Base-by-base conservation (phyloP, 2,113 vertebrate genomes). In the Ammospiza caudacuta region DNA sequence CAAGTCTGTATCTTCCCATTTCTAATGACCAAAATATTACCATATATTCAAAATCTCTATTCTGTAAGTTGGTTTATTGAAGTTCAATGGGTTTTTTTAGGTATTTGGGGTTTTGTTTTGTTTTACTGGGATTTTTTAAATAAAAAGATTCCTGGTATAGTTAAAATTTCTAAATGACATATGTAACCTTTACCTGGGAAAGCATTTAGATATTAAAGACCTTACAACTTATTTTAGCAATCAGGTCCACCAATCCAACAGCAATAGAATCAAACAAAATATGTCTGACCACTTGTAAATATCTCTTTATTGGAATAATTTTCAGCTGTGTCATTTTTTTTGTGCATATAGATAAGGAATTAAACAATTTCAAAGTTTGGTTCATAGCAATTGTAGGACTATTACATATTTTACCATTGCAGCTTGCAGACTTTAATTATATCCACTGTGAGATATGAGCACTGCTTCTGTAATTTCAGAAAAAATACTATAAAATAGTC, bases 1-100 rank as follows among this genome's bases (percentile, higher is more conserved):
- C 12, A 64, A 52, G 11, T n/a, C 25, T 84, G 2, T 57, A n/a
- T 64, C 31, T 81, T 87, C 15, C 22, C 7, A 64, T 72, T 84
- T 92, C 33, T 49, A 79, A 66, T 6, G 16, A 55, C 6, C 4
- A 44, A 75, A 91, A 52, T 62, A 61, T 66, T 70, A 68, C 5
- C 31, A 58, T 24, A 19, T 33, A 76, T 78, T 35, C 13, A 63
- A 82, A 82, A 29, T 4, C 5, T 68, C 14, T 44, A 4, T 58
- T 90, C 59, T 3, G 1, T 62, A 11, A 25, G 6, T 23, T 49
- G 25, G 1, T 68, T 82, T n/a, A n/a, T 25, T 15, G 7, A 6
- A 25, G 9, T 5, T 54, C 0, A 8, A 17, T 15, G 1, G 4
- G 5, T 6, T 2, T 46, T 69, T 67, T 54, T 13, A 10, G 27